phyloP scores from a whole-genome alignment of 1,140 invertebrate genomes.

The Diorhabda elongata region DNA sequence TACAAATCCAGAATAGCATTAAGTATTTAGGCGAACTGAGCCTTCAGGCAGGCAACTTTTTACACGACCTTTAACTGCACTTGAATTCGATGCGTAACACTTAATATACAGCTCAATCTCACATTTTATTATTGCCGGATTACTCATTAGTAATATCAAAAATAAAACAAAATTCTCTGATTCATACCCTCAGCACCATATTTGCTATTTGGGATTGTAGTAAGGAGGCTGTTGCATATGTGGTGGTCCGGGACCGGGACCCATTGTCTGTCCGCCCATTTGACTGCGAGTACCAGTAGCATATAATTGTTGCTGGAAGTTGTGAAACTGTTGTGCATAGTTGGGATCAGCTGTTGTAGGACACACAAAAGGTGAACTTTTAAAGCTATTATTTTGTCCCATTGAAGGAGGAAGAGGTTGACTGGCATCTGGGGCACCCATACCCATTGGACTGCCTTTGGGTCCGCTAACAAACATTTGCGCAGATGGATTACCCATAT shows the following conservation, averaged over 20 bases:
- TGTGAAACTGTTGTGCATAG: conserved; percentile 91
- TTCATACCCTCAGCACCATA: conserved; percentile 41
- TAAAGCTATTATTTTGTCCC: conserved; percentile 70
- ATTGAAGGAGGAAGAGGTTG: conserved; percentile 76
- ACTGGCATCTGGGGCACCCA: conserved; percentile 57
- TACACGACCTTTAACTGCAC: conserved; percentile 45
- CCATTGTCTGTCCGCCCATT: conserved; percentile 46
- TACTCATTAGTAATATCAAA: conserved; percentile 46
- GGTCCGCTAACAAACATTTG: conserved; percentile 54
- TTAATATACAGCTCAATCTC: conserved; percentile 41
- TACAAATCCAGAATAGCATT: conserved; percentile 45
- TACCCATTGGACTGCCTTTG: conserved; percentile 54
- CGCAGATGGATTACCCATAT: conserved; percentile 47
- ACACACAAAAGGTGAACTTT: conserved; percentile 75
- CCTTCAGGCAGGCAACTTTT: conserved; percentile 38
- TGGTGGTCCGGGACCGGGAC: conserved; percentile 42
- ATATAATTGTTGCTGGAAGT: conserved; percentile 92
- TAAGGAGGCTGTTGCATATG: conserved; percentile 44
- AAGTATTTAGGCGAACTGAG: conserved; percentile 35
- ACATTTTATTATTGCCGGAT: conserved; percentile 44
- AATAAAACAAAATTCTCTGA: conserved; percentile 45
- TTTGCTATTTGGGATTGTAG: conserved; percentile 45
- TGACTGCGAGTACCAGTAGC: conserved; percentile 77
- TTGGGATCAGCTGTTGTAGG: conserved; percentile 83
- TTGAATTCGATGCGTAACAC: conserved; percentile 43